phyloP scores from a whole-genome alignment of 2,113 vertebrate genomes.

The Spea multiplicata region DNA sequence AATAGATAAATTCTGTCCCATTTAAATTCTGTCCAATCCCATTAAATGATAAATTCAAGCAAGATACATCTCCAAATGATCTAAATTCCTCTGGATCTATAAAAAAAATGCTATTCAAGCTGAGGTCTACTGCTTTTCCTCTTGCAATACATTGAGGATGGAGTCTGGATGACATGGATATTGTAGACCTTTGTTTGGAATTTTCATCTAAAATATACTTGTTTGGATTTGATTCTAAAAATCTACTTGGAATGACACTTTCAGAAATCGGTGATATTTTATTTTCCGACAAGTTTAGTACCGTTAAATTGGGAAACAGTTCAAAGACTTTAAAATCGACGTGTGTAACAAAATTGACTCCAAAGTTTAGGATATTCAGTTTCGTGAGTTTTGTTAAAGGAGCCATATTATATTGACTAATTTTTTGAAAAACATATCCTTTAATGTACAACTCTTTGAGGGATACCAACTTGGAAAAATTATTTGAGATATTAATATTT shows the following conservation, averaged over 20 bases:
- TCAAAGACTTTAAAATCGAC: conserved; percentile 59
- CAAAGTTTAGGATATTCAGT: conserved; percentile 63
- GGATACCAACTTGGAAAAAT: conserved; percentile 62
- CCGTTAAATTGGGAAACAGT: conserved; percentile 54
- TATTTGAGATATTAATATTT: conserved; percentile 54
- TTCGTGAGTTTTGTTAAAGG: conserved; percentile 64
- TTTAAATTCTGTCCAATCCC: conserved; percentile 62
- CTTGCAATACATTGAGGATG: conserved; percentile 57
- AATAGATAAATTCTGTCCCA: conserved; percentile 62
- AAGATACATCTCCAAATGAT: conserved; percentile 63
- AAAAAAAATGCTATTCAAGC: conserved; percentile 74
- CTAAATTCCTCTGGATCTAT: conserved; percentile 67
- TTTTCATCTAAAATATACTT: too few relatives aligned
- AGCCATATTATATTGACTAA: conserved; percentile 58
- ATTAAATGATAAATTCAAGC: conserved; percentile 77
- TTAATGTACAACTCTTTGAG: conserved; percentile 64
- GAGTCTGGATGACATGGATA: neutral
- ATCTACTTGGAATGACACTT: neutral
- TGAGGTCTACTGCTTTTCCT: conserved; percentile 72
- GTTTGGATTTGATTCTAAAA: conserved; percentile 8
- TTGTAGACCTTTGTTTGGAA: too few relatives aligned
- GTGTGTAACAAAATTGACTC: conserved; percentile 73
- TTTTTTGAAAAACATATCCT: conserved; percentile 69
- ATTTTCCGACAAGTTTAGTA: conserved; percentile 75
- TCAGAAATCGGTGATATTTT: conserved; percentile 60